These are phyloP conservation scores for Drosophila punjabiensis DNA, from an alignment of 1,140 invertebrate species.

Conservation along the genomic window DNA sequence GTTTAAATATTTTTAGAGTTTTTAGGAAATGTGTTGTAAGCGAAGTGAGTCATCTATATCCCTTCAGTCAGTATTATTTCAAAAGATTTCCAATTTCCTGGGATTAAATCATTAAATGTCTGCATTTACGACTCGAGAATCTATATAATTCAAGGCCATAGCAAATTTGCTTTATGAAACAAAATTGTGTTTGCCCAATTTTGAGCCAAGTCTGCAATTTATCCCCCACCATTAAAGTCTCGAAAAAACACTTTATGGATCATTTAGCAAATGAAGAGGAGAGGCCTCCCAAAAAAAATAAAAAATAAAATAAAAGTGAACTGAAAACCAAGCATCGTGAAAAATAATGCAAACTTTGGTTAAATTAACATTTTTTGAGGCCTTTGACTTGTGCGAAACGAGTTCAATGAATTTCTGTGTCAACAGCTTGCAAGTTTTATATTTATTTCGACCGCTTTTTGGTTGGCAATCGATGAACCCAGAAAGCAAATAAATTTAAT, in stretches of 20 bases:
- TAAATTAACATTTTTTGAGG: constrained; percentile 27
- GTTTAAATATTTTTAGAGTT: not conserved
- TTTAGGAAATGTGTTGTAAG: not conserved
- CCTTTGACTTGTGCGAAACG: constrained; percentile 62
- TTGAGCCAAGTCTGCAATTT: constrained; percentile 46
- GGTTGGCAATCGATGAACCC: constrained; percentile 58
- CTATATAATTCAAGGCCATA: constrained; percentile 27
- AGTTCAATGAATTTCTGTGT: constrained; percentile 80
- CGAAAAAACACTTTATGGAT: constrained; percentile 60
- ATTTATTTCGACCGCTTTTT: constrained; percentile 32
- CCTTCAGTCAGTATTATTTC: no score
- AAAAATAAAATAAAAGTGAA: constrained; percentile 7
- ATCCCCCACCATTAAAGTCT: constrained; percentile 9
- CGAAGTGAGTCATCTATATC: not conserved
- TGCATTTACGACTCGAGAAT: not conserved
- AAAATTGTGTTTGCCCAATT: constrained; percentile 35
- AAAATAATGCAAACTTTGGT: constrained; percentile 55
- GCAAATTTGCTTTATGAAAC: constrained; percentile 4
- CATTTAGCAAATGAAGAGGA: constrained; percentile 56
- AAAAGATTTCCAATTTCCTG: not conserved
- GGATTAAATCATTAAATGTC: constrained; percentile 31
- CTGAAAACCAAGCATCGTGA: constrained; percentile 35
- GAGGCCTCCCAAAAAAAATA: constrained; percentile 5
- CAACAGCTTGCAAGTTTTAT: constrained; percentile 66
- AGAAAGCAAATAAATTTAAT: constrained; percentile 48